Conservation (phyloP, 2,797 vertebrate genomes). For the Onychomys arenicola region DNA sequence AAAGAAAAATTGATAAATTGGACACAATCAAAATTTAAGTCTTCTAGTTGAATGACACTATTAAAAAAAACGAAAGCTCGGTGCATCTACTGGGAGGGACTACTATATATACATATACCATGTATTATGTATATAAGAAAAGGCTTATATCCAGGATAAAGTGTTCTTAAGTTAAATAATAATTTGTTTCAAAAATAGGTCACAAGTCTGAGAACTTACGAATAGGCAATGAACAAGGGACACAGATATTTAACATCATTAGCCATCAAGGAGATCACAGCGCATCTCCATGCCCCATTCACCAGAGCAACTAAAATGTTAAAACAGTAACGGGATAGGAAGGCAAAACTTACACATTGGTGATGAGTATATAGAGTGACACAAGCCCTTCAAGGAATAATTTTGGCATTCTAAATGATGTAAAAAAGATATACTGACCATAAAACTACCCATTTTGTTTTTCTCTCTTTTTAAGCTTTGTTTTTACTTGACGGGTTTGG, state of each 20-base stretch:
- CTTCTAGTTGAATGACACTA: slow-evolving; percentile 6
- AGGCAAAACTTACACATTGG: neutral
- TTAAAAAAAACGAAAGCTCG: slow-evolving; percentile 44
- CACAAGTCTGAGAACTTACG: neutral
- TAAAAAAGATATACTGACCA: neutral
- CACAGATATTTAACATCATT: neutral
- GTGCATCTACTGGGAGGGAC: neutral
- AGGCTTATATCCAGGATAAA: neutral
- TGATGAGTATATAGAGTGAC: neutral
- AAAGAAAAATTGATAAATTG: slow-evolving; percentile 3
- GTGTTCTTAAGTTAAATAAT: neutral
- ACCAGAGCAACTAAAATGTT: neutral
- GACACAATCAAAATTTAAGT: neutral
- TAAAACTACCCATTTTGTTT: neutral
- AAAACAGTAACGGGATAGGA: neutral
- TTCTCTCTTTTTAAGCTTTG: neutral
- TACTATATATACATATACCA: neutral
- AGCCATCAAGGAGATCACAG: neutral
- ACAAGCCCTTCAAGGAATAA: neutral
- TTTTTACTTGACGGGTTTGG: neutral
- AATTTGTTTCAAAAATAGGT: neutral
- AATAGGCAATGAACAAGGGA: neutral
- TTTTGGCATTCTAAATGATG: neutral
- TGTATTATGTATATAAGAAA: neutral
- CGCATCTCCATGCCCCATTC: neutral